Conservation (phyloP, 2,888 invertebrate genomes). For the Diadromus collaris region DNA sequence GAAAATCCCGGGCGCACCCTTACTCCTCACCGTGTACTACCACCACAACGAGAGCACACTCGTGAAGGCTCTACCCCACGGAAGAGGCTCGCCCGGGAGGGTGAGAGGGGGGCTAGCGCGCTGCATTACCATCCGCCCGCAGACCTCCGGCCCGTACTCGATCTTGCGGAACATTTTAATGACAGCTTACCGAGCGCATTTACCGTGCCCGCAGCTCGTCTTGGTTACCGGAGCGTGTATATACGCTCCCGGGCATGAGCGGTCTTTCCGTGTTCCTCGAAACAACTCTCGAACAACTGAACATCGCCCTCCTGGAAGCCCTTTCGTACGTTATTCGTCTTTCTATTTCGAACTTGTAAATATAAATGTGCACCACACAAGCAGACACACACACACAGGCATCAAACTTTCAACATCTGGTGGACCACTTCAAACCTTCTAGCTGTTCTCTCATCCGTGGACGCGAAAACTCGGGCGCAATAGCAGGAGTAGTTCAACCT, state of each 20-base stretch:
- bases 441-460: neutral
- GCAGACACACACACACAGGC: conserved; percentile 57
- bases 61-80: conserved; percentile 24
- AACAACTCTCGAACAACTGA: conserved; percentile 72
- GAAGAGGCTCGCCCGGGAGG: conserved; percentile 36
- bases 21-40: conserved; percentile 39
- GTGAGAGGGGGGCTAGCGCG: conserved; percentile 56
- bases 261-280: conserved; percentile 65
- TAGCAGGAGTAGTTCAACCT: neutral
- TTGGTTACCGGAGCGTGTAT: conserved; percentile 72
- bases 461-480: neutral
- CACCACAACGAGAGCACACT: conserved; percentile 37
- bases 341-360: conserved; percentile 42
- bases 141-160: conserved; percentile 73
- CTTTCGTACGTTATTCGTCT: conserved; percentile 42
- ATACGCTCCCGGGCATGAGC: conserved; percentile 52
- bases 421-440: conserved; percentile 9
- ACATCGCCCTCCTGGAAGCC: conserved; percentile 58
- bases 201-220: conserved; percentile 71
- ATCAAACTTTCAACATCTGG: conserved; percentile 36
- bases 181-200: conserved; percentile 77
- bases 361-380: neutral
- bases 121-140: conserved; percentile 71
- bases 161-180: conserved; percentile 80
- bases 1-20: conserved; percentile 41